Evolutionary conservation across 2,888 invertebrate genomes (phyloP).

Genomic region (Sympetrum striolatum): DNA sequence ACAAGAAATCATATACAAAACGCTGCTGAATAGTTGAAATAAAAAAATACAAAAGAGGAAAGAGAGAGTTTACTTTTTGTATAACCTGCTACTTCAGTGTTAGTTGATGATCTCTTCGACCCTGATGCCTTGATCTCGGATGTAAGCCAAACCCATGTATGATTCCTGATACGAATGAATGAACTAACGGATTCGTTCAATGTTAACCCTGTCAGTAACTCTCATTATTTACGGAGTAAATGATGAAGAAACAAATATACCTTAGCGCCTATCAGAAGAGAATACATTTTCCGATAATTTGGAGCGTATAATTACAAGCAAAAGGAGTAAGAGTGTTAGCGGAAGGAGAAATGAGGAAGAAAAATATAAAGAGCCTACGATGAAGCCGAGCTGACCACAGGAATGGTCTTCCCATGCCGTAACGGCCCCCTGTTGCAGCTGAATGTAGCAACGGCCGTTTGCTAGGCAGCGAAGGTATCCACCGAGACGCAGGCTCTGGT

Average conservation of each 20-base stretch:
- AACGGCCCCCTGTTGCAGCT: background rate
- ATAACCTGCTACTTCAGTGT: too few species aligned
- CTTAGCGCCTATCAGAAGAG: background rate
- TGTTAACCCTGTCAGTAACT: too few species aligned
- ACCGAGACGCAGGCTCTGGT: conserved; percentile 6
- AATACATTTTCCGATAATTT: background rate
- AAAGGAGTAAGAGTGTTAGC: background rate
- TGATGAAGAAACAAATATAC: background rate
- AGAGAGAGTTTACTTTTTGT: too few species aligned
- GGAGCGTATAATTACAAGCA: background rate
- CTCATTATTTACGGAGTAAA: background rate
- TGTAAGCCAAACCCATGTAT: too few species aligned
- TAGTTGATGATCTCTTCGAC: too few species aligned
- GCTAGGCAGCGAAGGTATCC: background rate
- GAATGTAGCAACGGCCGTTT: conserved; percentile 5
- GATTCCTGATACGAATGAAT: too few species aligned
- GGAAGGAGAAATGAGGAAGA: background rate
- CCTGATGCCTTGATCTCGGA: too few species aligned
- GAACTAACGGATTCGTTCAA: too few species aligned
- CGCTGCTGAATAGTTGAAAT: too few species aligned
- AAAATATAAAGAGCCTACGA: background rate
- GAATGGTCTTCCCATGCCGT: conserved; percentile 24
- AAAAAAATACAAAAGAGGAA: too few species aligned
- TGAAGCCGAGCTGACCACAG: background rate
- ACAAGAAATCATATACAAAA: too few species aligned